These are phyloP conservation scores for Cryptoblepharus egeriae DNA, from an alignment of 2,797 vertebrate species.

Conservation along the genomic window DNA sequence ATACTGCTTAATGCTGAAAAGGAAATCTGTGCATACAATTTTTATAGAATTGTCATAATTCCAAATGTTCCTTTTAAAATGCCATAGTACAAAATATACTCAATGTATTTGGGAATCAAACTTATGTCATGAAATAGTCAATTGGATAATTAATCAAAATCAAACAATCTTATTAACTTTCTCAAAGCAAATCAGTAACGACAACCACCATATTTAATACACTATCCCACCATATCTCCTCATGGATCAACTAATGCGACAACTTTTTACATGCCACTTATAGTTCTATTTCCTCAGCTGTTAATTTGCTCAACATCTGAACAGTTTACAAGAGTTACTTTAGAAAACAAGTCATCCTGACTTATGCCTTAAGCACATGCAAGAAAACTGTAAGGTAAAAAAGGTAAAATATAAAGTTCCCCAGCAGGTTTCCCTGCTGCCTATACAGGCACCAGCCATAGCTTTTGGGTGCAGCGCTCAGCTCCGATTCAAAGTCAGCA, in stretches of 20 bases:
- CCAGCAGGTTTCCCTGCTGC: too few relatives aligned
- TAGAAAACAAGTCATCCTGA: neutral
- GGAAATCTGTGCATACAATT: constrained; percentile 4
- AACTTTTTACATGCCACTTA: neutral
- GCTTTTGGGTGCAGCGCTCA: too few relatives aligned
- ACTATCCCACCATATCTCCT: constrained; percentile 12
- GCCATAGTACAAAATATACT: neutral
- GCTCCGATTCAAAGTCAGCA: too few relatives aligned
- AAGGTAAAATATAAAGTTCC: too few relatives aligned
- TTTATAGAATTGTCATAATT: neutral
- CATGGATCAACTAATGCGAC: neutral
- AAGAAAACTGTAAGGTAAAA: too few relatives aligned
- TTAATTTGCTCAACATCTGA: too few relatives aligned
- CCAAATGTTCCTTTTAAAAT: constrained; percentile 3
- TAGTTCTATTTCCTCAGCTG: neutral
- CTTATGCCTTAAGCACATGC: too few relatives aligned
- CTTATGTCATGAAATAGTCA: constrained; percentile 41
- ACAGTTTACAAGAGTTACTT: neutral
- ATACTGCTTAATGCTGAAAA: neutral
- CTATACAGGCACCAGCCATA: too few relatives aligned
- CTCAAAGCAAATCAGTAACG: neutral
- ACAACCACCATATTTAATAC: neutral
- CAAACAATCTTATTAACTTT: neutral
- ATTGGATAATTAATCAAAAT: constrained; percentile 32
- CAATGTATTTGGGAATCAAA: constrained; percentile 1